Conservation (phyloP, 2,113 vertebrate genomes). For the Dipodomys stephensi region DNA sequence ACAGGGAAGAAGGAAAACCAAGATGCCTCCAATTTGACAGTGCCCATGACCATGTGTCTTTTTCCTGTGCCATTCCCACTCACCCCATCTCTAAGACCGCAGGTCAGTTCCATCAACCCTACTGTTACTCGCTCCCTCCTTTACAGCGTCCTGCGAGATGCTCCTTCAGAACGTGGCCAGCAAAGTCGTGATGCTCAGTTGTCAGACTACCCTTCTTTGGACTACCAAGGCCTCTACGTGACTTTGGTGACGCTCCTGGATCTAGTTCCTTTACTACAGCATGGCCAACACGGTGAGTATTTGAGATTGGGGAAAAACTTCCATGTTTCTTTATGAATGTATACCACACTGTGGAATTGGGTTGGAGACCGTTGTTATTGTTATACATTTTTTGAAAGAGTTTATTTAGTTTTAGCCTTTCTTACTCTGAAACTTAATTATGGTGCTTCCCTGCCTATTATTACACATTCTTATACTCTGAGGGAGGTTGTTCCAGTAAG, state of each 20-base stretch:
- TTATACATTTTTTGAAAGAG: background rate
- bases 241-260: conserved; percentile 99
- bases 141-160: conserved; percentile 99
- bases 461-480: background rate
- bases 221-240: conserved; percentile 99
- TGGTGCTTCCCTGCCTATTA: background rate
- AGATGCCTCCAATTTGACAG: conserved; percentile 99
- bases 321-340: background rate
- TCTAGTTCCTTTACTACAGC: conserved; percentile 99
- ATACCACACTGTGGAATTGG: background rate
- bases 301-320: conserved; percentile 55
- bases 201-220: conserved; percentile 99
- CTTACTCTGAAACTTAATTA: conserved; percentile 48
- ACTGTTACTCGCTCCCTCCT: conserved; percentile 99
- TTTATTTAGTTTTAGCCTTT: conserved; percentile 12
- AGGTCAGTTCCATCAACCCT: conserved; percentile 99
- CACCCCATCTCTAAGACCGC: conserved; percentile 99
- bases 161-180: conserved; percentile 99
- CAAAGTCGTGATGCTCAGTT: conserved; percentile 99
- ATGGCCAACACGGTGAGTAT: conserved; percentile 99
- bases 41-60: conserved; percentile 99
- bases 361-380: background rate
- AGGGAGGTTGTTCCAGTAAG: background rate
- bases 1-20: conserved; percentile 99
- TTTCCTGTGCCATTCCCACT: conserved; percentile 99